phyloP scores from a whole-genome alignment of 2,797 vertebrate genomes.

The Xenops minutus region DNA sequence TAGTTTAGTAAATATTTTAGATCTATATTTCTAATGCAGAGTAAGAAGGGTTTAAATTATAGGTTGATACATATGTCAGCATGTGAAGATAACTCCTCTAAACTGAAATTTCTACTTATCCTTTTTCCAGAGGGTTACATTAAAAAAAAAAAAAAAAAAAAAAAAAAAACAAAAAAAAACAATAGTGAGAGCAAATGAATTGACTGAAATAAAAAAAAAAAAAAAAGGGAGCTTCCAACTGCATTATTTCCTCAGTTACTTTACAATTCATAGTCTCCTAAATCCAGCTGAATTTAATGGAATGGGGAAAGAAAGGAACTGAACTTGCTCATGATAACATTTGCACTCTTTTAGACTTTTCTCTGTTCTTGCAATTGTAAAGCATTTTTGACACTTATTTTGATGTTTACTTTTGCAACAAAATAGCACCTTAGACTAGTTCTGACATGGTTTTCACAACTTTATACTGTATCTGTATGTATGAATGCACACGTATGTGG shows the following conservation, averaged over 20 bases:
- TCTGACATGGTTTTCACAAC: neutral
- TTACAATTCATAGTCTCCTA: neutral
- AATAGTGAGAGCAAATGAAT: neutral
- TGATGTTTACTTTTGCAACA: neutral
- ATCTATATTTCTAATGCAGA: neutral
- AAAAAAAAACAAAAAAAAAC: neutral
- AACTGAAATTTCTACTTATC: neutral
- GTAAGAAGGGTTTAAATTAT: conserved; percentile 6
- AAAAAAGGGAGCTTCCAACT: neutral
- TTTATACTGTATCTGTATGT: neutral
- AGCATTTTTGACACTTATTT: neutral
- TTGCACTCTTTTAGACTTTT: neutral
- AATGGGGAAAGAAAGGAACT: neutral
- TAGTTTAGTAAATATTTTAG: conserved; percentile 36
- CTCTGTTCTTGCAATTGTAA: neutral
- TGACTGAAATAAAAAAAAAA: neutral
- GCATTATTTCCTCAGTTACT: neutral
- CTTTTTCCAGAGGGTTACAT: neutral
- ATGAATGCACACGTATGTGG: neutral
- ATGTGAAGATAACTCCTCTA: neutral
- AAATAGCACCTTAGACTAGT: neutral
- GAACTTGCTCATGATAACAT: neutral
- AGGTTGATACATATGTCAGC: neutral
- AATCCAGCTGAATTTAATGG: neutral
- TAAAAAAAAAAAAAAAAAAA: neutral